Percentiles rank a stretch among this genome's conserved stretches.
These are phyloP conservation scores for Eospalax fontanierii DNA, from an alignment of 2,797 vertebrate species.

Conservation along the genomic window DNA sequence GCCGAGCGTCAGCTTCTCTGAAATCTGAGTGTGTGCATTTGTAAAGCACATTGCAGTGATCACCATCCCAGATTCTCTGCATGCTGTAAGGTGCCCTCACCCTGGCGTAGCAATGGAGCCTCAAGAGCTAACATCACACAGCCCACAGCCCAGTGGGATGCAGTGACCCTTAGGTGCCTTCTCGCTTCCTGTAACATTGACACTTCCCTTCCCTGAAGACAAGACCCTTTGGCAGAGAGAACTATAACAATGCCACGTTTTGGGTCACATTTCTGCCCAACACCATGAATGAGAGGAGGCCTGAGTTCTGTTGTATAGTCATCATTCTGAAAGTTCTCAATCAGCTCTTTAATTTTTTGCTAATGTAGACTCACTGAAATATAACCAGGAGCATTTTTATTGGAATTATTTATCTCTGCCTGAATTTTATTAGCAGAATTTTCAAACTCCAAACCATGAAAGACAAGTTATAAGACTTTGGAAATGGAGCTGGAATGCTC, in stretches of 20 bases:
- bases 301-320: background rate
- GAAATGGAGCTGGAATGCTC: conserved; percentile 42
- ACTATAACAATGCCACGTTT: background rate
- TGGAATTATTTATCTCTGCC: background rate
- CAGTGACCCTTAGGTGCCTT: background rate
- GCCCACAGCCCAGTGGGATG: background rate
- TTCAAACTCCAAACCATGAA: background rate
- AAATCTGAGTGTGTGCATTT: conserved; percentile 24
- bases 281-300: background rate
- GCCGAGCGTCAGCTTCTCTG: background rate
- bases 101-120: background rate
- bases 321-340: background rate
- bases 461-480: conserved; percentile 14
- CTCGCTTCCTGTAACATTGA: background rate
- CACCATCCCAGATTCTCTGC: background rate
- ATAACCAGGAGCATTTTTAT: background rate
- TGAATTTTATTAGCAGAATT: background rate
- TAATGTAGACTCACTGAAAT: background rate
- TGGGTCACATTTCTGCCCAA: background rate
- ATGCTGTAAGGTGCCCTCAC: background rate
- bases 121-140: background rate
- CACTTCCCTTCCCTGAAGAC: background rate
- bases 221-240: conserved; percentile 18
- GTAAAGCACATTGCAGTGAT: background rate
- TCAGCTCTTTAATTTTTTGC: background rate